Evolutionary conservation across 30 jellyfish, hydroid and myxozoan genomes (phyloP), one percentile per base, ranked within the genome.

Genomic region (Hydra vulgaris): DNA sequence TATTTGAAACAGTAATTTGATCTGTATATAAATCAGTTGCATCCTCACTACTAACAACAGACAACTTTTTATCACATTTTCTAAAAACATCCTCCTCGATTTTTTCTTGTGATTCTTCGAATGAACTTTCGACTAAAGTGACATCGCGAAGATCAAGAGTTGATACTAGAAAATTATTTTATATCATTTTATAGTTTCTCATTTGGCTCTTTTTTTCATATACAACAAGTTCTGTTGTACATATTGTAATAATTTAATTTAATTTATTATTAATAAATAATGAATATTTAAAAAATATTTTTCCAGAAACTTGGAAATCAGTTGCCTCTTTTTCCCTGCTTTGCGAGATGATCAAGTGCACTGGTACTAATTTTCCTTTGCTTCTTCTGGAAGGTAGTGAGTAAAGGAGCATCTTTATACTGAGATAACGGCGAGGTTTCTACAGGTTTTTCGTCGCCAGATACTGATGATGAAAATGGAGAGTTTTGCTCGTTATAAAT

Each of bases 341-440:
- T 78, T 15, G 85, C 3, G 0, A 78, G 82, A n/a, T 78, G 85
- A 15, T 54, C 85, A 23, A 78, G 61, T 54, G 67, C 68, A 16
- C 82, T 74, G 5, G 17, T 18, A n/a, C 85, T 78, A 24, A 83
- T 66, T 69, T 76, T 76, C 55, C 81, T 20, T 61, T 83, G 92
- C 17, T 40, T 74, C 79, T 26, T 54, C 52, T 76, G 88, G 75
- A 72, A 83, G 79, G 76, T 77, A 17, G 87, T 83, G 75, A 68
- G 75, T 3, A 16, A 1, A 3, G 27, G 26, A 15, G 15, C 8
- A 3, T 68, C 75, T 68, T 23, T 20, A 16, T 68, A 68, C 16
- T 20, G 26, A 3, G 7, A 8, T 8, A 23, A 4, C 8, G 75
- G 75, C 8, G 16, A 23, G 27, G 16, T 7, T 15, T 68, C 75